Evolutionary conservation across 2,797 vertebrate species (phyloP), one percentile per base, ranked within the genome.

Genomic region (Helicolenus hilgendorfi): DNA sequence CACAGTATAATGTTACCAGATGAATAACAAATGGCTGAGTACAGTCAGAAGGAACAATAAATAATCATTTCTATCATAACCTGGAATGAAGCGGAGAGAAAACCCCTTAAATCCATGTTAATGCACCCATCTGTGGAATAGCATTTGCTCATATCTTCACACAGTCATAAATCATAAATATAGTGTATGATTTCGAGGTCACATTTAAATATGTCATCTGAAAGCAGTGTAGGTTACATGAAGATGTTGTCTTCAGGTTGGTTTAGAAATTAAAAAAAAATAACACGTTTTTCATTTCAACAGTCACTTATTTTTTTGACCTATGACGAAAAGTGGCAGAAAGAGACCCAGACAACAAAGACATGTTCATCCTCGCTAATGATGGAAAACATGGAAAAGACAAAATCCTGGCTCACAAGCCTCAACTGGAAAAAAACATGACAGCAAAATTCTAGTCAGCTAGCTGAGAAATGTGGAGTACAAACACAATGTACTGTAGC

Each of bases 11-110:
- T 65, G 41, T 60, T 24, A 62, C 5, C n/a, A 72, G 68, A 63
- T 71, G 27, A 78, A 74, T 73, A 79, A 59, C 26, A 60, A 68
- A 65, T 73, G 53, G n/a, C 24, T 29, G 20, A 75, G 56, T 69
- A 33, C 67, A 64, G 49, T 65, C 29, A 55, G 26, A 6, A 26
- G 49, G 41, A 72, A 71, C 2, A 26, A 11, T 63, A 41, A 41
- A 5, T 38, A 1, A 55, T 11, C 18, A 4, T n/a, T 65, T 49
- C 4, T n/a, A 60, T 45, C 11, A 55, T 67, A 69, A 59, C 22
- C 64, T 26, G 9, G 14, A 75, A 78, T 31, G 3, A 63, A 72
- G 3, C 31, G 13, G 24, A 41, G 29, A 18, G 7, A 9, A 65
- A 56, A 31, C 10, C 1, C 11, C 35, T 55, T 69, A 38, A 27